A percentile compares a stretch with the other conserved stretches of the same genome.
Evolutionary conservation across 2,888 invertebrate species (phyloP).

Genomic region (Leucozona laternaria): DNA sequence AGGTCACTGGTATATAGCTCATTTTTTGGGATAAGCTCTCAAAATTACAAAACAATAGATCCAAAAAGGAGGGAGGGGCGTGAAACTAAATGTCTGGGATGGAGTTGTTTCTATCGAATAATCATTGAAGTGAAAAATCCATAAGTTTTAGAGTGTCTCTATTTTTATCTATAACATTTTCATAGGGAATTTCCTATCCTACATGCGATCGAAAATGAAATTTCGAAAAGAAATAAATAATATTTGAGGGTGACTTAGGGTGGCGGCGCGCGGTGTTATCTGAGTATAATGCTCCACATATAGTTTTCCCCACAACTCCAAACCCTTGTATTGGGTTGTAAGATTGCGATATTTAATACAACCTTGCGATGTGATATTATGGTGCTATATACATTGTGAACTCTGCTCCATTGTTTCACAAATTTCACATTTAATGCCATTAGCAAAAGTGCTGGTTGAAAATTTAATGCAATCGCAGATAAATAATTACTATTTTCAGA

Average conservation of each 20-base stretch:
- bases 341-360: neutral
- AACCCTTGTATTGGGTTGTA: neutral
- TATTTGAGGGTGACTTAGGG: neutral
- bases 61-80: neutral
- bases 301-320: neutral
- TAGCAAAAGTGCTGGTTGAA: slow-evolving; percentile 23
- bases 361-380: neutral
- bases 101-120: neutral
- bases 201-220: slow-evolving; percentile 14
- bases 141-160: neutral
- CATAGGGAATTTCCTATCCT: neutral
- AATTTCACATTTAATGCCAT: slow-evolving; percentile 46
- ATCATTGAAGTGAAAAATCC: slow-evolving; percentile 4
- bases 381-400: slow-evolving; percentile 6
- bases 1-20: no score
- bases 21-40: neutral
- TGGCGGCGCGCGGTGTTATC: neutral
- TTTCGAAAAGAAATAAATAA: neutral
- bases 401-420: slow-evolving; percentile 14
- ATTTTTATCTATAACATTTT: neutral
- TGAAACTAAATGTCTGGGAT: neutral
- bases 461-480: slow-evolving; percentile 28
- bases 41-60: neutral
- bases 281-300: neutral
- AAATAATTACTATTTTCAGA: slow-evolving; percentile 34